Evolutionary conservation across 92 coral and sea anemone species (phyloP).

Genomic region (Epizoanthus rinbou): DNA sequence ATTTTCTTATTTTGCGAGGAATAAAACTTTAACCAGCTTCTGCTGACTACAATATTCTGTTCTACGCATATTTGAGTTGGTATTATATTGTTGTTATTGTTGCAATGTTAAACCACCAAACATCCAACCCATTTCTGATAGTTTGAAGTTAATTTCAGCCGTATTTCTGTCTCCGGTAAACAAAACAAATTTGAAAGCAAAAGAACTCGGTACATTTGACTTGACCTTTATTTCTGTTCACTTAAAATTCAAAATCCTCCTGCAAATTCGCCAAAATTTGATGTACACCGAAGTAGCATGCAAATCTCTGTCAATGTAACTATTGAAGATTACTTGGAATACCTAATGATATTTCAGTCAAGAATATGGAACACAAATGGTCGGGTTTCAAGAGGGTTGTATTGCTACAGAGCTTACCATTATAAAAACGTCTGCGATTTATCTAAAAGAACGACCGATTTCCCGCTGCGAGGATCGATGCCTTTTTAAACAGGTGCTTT

Average conservation of each 20-base stretch:
- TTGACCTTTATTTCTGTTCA: neutral
- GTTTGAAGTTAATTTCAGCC: slow-evolving; percentile 1
- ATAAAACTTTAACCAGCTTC: neutral
- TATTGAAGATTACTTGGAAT: slow-evolving; percentile 21
- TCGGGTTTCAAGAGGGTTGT: slow-evolving; percentile 1
- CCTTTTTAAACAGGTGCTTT: slow-evolving; percentile 43
- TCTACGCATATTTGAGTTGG: neutral
- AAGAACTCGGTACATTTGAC: neutral
- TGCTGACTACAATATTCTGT: too few relatives aligned
- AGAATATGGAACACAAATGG: neutral
- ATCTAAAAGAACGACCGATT: slow-evolving; percentile 29
- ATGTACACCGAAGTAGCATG: slow-evolving; percentile 36
- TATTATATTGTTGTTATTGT: slow-evolving; percentile 25
- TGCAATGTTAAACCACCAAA: neutral
- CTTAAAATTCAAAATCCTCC: neutral
- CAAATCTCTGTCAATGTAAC: slow-evolving; percentile 39
- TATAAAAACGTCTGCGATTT: neutral
- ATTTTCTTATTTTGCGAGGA: neutral
- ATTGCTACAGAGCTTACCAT: slow-evolving; percentile 18
- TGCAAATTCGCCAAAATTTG: slow-evolving; percentile 40
- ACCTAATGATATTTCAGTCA: neutral
- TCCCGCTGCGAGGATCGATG: slow-evolving; percentile 37
- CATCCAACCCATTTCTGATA: slow-evolving; percentile 15
- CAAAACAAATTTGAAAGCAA: neutral
- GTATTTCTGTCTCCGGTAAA: slow-evolving; percentile 3